phyloP scores from a whole-genome alignment of 2,113 vertebrate genomes.

The Misgurnus anguillicaudatus region DNA sequence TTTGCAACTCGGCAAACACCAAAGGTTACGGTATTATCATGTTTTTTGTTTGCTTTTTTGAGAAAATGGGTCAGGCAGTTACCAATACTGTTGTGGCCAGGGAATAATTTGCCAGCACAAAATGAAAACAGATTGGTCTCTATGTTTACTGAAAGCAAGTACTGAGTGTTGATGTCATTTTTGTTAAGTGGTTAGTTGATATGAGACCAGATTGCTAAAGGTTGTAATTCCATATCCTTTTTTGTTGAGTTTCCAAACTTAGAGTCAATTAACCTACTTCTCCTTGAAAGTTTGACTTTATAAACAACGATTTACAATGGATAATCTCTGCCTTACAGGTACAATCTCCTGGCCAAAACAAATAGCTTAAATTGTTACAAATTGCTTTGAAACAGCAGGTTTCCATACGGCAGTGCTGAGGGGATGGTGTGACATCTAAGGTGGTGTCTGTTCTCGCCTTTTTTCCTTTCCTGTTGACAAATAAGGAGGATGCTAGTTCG shows the following conservation, averaged over 20 bases:
- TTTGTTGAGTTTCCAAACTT: constrained; percentile 7
- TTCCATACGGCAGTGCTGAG: constrained; percentile 27
- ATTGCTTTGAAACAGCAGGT: constrained; percentile 31
- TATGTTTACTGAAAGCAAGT: neutral
- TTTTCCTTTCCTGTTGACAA: constrained; percentile 53
- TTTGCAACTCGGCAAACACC: neutral
- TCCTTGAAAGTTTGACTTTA: constrained; percentile 31
- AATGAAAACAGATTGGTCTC: neutral
- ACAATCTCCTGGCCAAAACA: constrained; percentile 35
- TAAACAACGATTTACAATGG: constrained; percentile 35
- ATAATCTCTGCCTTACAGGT: constrained; percentile 24
- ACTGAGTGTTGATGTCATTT: constrained; percentile 3
- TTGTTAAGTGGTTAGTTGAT: constrained; percentile 2
- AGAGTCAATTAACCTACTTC: constrained; percentile 45
- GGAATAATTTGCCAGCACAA: constrained; percentile 9
- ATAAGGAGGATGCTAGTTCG: constrained; percentile 53
- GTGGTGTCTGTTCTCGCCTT: constrained; percentile 33
- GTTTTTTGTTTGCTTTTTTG: neutral
- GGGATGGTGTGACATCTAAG: constrained; percentile 17
- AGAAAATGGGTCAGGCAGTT: constrained; percentile 8
- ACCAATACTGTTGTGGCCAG: neutral
- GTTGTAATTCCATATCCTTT: constrained; percentile 8
- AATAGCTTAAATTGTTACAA: constrained; percentile 36
- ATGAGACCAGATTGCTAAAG: constrained; percentile 4
- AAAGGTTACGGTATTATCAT: too few relatives aligned